Percentiles rank a stretch among this genome's conserved stretches.
Conservation (phyloP, 2,888 invertebrate species). For the Drosophila stalkeri region DNA sequence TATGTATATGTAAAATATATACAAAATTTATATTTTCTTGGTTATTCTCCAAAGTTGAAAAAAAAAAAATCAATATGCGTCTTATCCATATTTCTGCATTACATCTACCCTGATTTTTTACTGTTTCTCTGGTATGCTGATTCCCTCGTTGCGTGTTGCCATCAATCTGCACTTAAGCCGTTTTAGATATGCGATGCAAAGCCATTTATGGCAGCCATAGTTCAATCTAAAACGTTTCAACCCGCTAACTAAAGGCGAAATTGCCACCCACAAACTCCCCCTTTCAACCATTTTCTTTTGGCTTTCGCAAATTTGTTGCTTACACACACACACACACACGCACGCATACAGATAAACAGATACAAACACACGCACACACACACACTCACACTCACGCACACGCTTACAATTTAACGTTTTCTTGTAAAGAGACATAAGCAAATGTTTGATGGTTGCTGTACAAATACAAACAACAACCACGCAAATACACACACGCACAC, state of each 20-base stretch:
- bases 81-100: conserved; percentile 5
- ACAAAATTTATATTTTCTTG: background rate
- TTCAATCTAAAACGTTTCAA: conserved; percentile 73
- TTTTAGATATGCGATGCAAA: conserved; percentile 69
- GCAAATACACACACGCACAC: conserved; percentile 38
- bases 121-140: conserved; percentile 5
- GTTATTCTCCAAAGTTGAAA: background rate
- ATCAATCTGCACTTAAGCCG: conserved; percentile 72
- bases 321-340: conserved; percentile 14
- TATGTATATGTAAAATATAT: background rate
- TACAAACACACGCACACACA: conserved; percentile 9
- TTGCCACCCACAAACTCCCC: conserved; percentile 54
- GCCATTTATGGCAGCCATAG: conserved; percentile 76
- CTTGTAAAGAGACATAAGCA: conserved; percentile 64
- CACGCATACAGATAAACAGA: background rate
- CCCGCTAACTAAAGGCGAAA: conserved; percentile 71
- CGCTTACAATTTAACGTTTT: conserved; percentile 57
- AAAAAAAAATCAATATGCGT: conserved; percentile 27
- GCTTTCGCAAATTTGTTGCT: conserved; percentile 68
- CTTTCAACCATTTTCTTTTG: conserved; percentile 74
- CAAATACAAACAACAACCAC: conserved; percentile 77
- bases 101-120: conserved; percentile 1
- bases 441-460: conserved; percentile 83
- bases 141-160: conserved; percentile 46
- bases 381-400: conserved; percentile 17